Evolutionary conservation across 2,797 vertebrate genomes (phyloP).

Genomic region (Clarias platycephalus): DNA sequence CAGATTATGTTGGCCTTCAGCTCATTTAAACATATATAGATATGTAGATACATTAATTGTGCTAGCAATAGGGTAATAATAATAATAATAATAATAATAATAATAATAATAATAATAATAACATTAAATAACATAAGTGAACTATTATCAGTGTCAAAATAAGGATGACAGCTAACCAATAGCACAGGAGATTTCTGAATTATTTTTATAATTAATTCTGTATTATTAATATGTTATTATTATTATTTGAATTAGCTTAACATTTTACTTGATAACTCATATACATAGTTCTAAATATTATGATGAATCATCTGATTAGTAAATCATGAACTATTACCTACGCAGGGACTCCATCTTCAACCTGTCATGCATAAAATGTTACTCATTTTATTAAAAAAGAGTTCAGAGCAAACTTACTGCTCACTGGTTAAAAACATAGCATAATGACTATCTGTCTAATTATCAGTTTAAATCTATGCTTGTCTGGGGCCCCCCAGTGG

Average conservation of each 20-base stretch:
- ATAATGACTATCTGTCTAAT: neutral
- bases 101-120: neutral
- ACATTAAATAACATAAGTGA: neutral
- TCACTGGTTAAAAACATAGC: neutral
- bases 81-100: neutral
- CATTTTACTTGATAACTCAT: neutral
- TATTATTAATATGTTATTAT: neutral
- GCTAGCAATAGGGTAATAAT: neutral
- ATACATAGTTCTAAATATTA: neutral
- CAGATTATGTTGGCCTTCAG: neutral
- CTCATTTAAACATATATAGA: neutral
- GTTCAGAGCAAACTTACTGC: too few relatives aligned
- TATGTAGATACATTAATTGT: neutral
- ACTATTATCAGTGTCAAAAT: neutral
- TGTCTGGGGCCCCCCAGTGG: conserved; percentile 1
- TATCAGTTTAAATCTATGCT: neutral
- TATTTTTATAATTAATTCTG: too few relatives aligned
- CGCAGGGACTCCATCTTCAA: neutral
- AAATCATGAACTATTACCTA: neutral
- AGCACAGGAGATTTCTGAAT: neutral
- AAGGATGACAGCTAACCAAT: neutral
- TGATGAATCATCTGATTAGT: conserved; percentile 3
- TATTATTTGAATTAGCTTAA: neutral
- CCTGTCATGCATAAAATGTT: neutral
- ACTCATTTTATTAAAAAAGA: neutral